phyloP scores from a whole-genome alignment of 1,140 invertebrate species.

The Leptopilina boulardi region DNA sequence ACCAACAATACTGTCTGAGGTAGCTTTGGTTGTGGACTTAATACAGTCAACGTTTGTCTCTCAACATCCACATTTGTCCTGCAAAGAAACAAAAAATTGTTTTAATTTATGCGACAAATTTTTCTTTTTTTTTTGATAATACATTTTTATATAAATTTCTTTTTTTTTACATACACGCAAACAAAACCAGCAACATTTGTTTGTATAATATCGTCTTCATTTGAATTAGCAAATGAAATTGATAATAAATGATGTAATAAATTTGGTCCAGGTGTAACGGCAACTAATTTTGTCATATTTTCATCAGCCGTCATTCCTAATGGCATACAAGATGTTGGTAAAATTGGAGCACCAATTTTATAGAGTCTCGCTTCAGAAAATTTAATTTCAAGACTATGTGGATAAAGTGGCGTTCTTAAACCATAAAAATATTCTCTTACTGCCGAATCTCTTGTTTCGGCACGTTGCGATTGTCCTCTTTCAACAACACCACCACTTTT shows the following conservation, averaged over 20 bases:
- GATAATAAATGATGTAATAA: conserved; percentile 93
- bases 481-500: conserved; percentile 98
- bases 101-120: no score
- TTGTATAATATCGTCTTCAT: conserved; percentile 87
- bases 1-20: conserved; percentile 88
- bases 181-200: conserved; percentile 95
- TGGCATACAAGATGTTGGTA: conserved; percentile 96
- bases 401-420: conserved; percentile 88
- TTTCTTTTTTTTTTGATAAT: no score
- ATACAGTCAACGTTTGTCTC: conserved; percentile 86
- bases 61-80: conserved; percentile 94
- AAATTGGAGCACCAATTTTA: conserved; percentile 94
- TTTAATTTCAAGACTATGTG: conserved; percentile 93
- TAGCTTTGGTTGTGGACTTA: conserved; percentile 95
- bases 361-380: conserved; percentile 92
- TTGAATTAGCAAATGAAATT: conserved; percentile 87
- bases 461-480: conserved; percentile 82
- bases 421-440: conserved; percentile 98
- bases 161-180: conserved; percentile 94
- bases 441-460: conserved; percentile 86
- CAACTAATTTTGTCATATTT: conserved; percentile 93
- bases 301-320: conserved; percentile 96
- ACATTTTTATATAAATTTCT: no score
- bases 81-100: conserved; percentile 63
- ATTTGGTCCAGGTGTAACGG: conserved; percentile 84